Base-by-base conservation (phyloP, 2,797 vertebrate species). In the Sciurus vulgaris region DNA sequence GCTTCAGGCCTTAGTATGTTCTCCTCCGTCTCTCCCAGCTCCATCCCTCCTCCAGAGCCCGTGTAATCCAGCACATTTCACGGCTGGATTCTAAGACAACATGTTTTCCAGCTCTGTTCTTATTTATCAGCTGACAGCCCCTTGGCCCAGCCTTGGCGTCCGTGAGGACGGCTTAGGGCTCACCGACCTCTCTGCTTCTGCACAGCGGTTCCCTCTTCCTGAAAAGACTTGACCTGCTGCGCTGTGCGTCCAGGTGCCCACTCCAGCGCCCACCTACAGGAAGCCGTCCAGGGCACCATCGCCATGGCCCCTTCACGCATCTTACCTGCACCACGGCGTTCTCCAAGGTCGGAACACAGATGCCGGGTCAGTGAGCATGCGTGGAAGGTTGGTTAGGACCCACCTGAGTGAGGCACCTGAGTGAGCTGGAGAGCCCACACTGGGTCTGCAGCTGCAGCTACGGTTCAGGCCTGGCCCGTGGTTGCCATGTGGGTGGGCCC, bases 341-440 rank as follows among this genome's bases (percentile, higher is more conserved):
- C 26, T 28, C 17, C 51, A 24, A n/a, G 24, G 65, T 63, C 35
- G 14, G 41, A 13, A 33, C 26, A 5, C 30, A 65, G 30, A 41
- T 7, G 12, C 65, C 61, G 2, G 2, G 56, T 8, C 13, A 3
- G 56, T 51, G 17, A 0, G 6, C 7, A 33, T 17, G 38, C 63
- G 44, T 35, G 12, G 83, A 59, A 30, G 73, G 73, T 24, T 28
- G 65, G 54, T 22, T 26, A 6, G 15, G 44, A 51, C 18, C n/a
- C 24, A 13, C 20, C n/a, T n/a, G n/a, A n/a, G n/a, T n/a, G n/a
- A 35, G 54, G 22, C 13, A 14, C 54, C 30, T 3, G 3, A 13
- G 38, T 7, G 28, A 30, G 12, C 54, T 1, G 49, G 3, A 9
- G 26, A 33, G 17, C 15, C 11, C 18, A 1, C 2, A 6, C 28